A percentile compares a stretch with the other conserved stretches of the same genome.
Conservation (phyloP, 2,113 vertebrate species). For the Carassius auratus region DNA sequence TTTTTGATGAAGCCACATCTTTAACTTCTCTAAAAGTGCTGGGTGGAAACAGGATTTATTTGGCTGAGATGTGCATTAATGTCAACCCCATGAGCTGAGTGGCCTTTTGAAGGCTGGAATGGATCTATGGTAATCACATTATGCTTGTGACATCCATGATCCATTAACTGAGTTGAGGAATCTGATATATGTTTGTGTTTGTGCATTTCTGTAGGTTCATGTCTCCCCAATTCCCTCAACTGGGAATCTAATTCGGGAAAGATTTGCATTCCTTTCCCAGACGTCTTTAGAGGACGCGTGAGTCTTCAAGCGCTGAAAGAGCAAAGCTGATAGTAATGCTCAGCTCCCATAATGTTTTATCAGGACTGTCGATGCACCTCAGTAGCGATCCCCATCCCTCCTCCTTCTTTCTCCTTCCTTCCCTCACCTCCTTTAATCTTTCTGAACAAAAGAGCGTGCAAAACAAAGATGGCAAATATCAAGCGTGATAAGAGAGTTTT, state of each 20-base stretch:
- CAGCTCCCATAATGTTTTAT: slow-evolving; percentile 75
- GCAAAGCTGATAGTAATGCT: slow-evolving; percentile 71
- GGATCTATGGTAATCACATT: slow-evolving; percentile 79
- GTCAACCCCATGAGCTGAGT: slow-evolving; percentile 60
- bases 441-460: slow-evolving; percentile 67
- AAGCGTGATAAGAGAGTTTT: slow-evolving; percentile 53
- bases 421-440: slow-evolving; percentile 73
- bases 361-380: slow-evolving; percentile 70
- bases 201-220: slow-evolving; percentile 2
- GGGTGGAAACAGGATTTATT: slow-evolving; percentile 66
- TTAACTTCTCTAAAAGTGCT: slow-evolving; percentile 59
- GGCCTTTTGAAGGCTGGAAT: slow-evolving; percentile 67
- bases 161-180: slow-evolving; percentile 63
- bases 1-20: slow-evolving; percentile 69
- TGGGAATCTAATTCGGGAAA: slow-evolving; percentile 72
- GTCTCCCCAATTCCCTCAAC: slow-evolving; percentile 67
- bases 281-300: slow-evolving; percentile 71
- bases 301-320: slow-evolving; percentile 69
- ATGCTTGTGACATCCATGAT: slow-evolving; percentile 64
- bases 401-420: slow-evolving; percentile 28
- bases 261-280: slow-evolving; percentile 60
- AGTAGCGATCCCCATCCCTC: slow-evolving; percentile 55
- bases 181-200: slow-evolving; percentile 6
- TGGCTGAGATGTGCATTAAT: slow-evolving; percentile 64
- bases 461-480: slow-evolving; percentile 66